Evolutionary conservation across 2,113 vertebrate genomes (phyloP), one percentile per base, ranked within the genome.

Genomic region (Pseudorectes ferrugineus): DNA sequence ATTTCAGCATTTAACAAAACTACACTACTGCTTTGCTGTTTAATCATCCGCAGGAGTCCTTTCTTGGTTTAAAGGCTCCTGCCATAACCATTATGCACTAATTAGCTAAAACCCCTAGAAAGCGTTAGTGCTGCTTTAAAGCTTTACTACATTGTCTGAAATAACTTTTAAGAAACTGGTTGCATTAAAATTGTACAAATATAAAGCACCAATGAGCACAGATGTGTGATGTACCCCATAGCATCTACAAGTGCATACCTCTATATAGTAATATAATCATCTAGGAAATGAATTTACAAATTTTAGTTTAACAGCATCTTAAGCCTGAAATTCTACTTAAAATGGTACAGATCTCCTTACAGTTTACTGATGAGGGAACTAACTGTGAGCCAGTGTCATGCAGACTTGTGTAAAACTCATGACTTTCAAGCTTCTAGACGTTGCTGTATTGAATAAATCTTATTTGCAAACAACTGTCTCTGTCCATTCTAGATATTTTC

Each of bases 1-100:
- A 75, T 73, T 94, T 93, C 57, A 94, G 57, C 48, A 55, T 67
- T 89, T 95, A 82, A 51, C 33, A 71, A 78, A 93, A 75, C 36
- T 77, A 33, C 28, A 55, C 38, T 40, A 66, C 19, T 36, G 24
- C 57, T 94, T 81, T 78, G n/a, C 25, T 85, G 28, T 70, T 88
- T 85, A 89, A 82, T 83, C 71, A 74, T 45, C 40, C 12, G 21
- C 36, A 58, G 36, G 36, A 89, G 36, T 65, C 29, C 26, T 36
- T 75, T 68, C 54, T 57, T 80, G 49, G n/a, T 59, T 89, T 74
- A 68, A 24, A 28, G 0, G 9, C 40, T 87, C 33, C 14, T 36
- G 8, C 52, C 51, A 57, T 61, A 85, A 76, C 21, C 20, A 31
- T 87, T 89, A 76, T 35, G 25, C 22, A 74, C 23, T 59, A 59